A percentile compares a stretch with the other conserved stretches of the same genome.
Evolutionary conservation across 2,797 vertebrate species (phyloP).

Genomic region (Oreortyx pictus): DNA sequence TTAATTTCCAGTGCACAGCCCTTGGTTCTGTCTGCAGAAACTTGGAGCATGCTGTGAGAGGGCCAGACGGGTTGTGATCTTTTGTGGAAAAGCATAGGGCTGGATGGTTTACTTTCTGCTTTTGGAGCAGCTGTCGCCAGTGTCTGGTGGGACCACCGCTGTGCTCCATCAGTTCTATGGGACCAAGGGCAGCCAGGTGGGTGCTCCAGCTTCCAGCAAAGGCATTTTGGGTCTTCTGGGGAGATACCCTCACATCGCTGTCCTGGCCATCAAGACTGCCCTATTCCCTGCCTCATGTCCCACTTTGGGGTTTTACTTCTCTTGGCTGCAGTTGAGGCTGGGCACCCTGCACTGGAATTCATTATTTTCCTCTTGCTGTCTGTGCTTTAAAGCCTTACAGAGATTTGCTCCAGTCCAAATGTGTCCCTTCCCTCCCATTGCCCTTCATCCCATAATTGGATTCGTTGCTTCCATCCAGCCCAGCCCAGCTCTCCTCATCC

Average conservation of each 20-base stretch:
- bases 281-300: background rate
- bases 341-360: background rate
- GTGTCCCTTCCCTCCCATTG: conserved; percentile 32
- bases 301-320: background rate
- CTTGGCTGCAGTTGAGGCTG: background rate
- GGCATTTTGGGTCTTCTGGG: background rate
- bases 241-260: background rate
- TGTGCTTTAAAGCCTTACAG: background rate
- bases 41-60: background rate
- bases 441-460: conserved; percentile 74
- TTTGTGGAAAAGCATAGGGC: background rate
- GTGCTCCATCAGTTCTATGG: accelerated
- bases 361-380: background rate
- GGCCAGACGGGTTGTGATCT: conserved; percentile 18
- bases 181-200: background rate
- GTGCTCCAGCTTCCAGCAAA: background rate
- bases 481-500: background rate
- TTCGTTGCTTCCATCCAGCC: conserved; percentile 55
- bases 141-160: background rate
- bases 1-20: background rate
- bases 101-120: background rate
- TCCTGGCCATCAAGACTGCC: background rate
- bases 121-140: background rate
- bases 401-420: conserved; percentile 50
- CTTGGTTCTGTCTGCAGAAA: conserved; percentile 41